Base-by-base conservation (phyloP, 2,113 vertebrate species). In the Abramis brama region DNA sequence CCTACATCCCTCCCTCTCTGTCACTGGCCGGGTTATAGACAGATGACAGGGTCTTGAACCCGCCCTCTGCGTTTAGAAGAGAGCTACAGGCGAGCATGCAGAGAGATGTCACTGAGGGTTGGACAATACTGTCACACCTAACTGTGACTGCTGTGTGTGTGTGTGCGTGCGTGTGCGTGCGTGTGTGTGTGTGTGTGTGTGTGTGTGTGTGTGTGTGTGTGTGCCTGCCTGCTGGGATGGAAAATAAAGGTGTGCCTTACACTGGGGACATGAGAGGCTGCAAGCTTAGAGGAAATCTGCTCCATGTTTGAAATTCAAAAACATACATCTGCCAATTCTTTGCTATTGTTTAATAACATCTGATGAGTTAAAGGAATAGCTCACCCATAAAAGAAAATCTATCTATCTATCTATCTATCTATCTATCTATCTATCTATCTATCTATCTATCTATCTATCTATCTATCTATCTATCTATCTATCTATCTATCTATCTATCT, bases 11-110 rank as follows among this genome's bases (percentile, higher is more conserved):
- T 36, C 88, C 81, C 89, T 88, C 86, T 88, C 89, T 91, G 96
- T 95, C 94, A 96, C 94, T 90, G 92, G 95, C 94, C 93, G 94
- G 95, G 93, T 89, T 90, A 92, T 93, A 43, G 91, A 91, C 92
- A 90, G 74, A 77, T 55, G 91, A 88, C 91, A 82, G 88, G 83
- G 89, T 91, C 92, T 92, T 93, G 59, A 89, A 92, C 79, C 94
- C 94, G 92, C 93, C 94, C 93, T 94, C 92, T 94, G 85, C 52
- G 52, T 91, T 91, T 92, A 87, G 73, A 47, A 82, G 73, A 77
- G 79, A 57, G 45, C 52, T 43, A 66, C 43, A 82, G 45, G 19
- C 45, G 10, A 52, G 84, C 78, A 71, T 10, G 43, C 79, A 80
- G 68, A 15, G 66, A 36, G 70, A 55, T 77, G 66, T 33, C 47